Evolutionary conservation across 2,888 invertebrate species (phyloP).

Genomic region (Ommatoiulus sabulosus): DNA sequence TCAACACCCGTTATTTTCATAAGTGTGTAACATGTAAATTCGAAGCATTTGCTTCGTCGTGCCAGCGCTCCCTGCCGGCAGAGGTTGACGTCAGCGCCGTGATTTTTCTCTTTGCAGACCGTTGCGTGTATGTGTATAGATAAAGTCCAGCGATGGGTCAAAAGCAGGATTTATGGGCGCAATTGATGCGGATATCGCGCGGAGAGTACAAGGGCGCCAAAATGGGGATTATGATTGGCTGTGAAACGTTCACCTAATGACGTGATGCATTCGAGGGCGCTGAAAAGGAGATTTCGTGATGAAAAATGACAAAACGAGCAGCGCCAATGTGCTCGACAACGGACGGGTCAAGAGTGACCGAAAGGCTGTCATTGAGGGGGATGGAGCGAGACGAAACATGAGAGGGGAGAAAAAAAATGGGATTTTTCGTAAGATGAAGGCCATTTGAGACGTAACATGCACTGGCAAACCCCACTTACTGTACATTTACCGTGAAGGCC

Average conservation of each 20-base stretch:
- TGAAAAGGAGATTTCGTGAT: background rate
- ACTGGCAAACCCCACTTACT: too few species aligned
- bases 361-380: background rate
- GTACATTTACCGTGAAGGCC: too few species aligned
- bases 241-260: background rate
- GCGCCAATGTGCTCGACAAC: background rate
- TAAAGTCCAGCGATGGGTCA: conserved; percentile 19
- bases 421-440: too few species aligned
- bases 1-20: too few species aligned
- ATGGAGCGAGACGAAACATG: background rate
- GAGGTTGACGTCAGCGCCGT: background rate
- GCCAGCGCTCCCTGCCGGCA: background rate
- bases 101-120: background rate
- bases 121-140: background rate
- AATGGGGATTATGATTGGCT: conserved; percentile 19
- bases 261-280: conserved; percentile 10
- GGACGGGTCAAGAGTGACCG: conserved; percentile 3
- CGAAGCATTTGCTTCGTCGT: too few species aligned
- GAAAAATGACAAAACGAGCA: conserved; percentile 3
- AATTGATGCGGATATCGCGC: conserved; percentile 8
- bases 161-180: conserved; percentile 7
- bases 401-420: too few species aligned
- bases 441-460: too few species aligned
- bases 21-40: too few species aligned
- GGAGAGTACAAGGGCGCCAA: background rate